Evolutionary conservation across 2,888 invertebrate species (phyloP).

Genomic region (Drosophila hamatofila): DNA sequence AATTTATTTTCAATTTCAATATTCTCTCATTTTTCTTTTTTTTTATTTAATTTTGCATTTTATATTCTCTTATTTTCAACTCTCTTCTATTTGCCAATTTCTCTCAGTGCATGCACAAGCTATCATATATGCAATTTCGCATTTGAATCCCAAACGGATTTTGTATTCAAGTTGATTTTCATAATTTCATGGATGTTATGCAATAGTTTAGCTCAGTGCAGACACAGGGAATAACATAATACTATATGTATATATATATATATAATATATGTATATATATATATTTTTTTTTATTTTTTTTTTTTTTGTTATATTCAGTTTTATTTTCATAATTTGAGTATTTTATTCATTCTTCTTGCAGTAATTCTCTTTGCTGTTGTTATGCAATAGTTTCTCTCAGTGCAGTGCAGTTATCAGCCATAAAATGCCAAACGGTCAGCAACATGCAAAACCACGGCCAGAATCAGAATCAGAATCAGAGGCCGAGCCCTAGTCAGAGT

Average conservation of each 20-base stretch:
- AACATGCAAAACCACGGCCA: slow-evolving; percentile 21
- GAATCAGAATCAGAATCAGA: neutral
- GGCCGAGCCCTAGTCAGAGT: too few relatives aligned
- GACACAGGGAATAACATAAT: neutral
- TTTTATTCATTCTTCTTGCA: neutral
- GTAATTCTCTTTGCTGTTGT: neutral
- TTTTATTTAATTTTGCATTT: neutral
- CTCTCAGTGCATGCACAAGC: neutral
- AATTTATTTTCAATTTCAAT: too few relatives aligned
- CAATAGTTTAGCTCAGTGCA: too few relatives aligned
- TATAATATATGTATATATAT: neutral
- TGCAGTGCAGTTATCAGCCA: neutral
- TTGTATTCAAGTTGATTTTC: neutral
- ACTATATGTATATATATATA: neutral
- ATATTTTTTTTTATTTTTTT: neutral
- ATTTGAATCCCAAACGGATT: slow-evolving; percentile 2
- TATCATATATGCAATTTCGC: neutral
- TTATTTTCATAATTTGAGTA: neutral
- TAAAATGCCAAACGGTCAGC: slow-evolving; percentile 17
- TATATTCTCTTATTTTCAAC: neutral
- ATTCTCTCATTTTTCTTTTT: neutral
- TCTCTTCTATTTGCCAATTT: neutral
- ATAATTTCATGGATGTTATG: neutral
- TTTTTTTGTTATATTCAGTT: too few relatives aligned
- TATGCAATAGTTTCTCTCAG: slow-evolving; percentile 4